Conservation (phyloP, 2,888 invertebrate species). For the Morpho helenor region DNA sequence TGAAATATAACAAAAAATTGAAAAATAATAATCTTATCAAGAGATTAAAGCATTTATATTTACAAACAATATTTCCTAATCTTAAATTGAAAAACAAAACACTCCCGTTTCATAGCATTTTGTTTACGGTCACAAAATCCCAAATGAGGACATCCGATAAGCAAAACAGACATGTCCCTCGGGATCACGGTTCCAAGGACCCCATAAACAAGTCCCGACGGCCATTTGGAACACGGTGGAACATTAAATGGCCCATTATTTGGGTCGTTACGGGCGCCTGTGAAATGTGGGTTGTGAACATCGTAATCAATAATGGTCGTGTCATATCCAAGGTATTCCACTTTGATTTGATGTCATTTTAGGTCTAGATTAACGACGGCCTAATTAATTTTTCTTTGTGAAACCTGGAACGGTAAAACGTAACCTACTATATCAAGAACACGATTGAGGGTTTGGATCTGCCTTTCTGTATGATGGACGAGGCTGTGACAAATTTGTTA, state of each 20-base stretch:
- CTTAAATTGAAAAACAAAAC: constrained; percentile 8
- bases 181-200: constrained; percentile 23
- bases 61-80: background rate
- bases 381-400: background rate
- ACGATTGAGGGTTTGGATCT: no score
- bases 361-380: constrained; percentile 3
- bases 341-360: constrained; percentile 7
- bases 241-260: constrained; percentile 37
- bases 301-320: constrained; percentile 23
- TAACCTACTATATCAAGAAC: no score
- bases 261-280: constrained; percentile 29
- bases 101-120: background rate
- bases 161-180: constrained; percentile 2
- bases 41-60: background rate
- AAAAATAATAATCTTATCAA: background rate
- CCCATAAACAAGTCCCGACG: constrained; percentile 38
- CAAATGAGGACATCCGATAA: constrained; percentile 7
- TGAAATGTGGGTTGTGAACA: constrained; percentile 14
- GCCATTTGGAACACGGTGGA: constrained; percentile 34
- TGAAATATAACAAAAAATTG: background rate
- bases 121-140: constrained; percentile 2
- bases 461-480: no score
- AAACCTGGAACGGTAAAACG: no score
- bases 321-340: constrained; percentile 15
- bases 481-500: no score